A percentile compares a stretch with the other conserved stretches of the same genome.
Conservation (phyloP, 2,113 vertebrate genomes). For the Amia ocellicauda region DNA sequence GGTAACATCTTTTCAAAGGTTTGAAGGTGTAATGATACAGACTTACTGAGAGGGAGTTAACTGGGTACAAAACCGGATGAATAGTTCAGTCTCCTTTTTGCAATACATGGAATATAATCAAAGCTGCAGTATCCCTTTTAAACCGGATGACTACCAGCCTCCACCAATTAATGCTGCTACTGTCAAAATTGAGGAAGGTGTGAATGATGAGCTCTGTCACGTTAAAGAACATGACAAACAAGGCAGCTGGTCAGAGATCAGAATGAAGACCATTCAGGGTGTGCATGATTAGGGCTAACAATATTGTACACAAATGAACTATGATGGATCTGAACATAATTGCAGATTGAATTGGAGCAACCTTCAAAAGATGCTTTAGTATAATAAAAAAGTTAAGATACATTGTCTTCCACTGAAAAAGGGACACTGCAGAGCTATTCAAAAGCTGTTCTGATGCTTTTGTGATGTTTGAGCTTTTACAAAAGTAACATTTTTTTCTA, state of each 20-base stretch:
- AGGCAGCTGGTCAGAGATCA: slow-evolving; percentile 32
- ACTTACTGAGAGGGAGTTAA: slow-evolving; percentile 73
- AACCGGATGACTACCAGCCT: slow-evolving; percentile 45
- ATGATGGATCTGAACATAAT: slow-evolving; percentile 20
- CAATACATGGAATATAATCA: slow-evolving; percentile 69
- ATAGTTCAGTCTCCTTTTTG: slow-evolving; percentile 69
- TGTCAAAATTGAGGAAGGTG: slow-evolving; percentile 35
- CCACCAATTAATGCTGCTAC: slow-evolving; percentile 36
- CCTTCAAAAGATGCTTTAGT: slow-evolving; percentile 26
- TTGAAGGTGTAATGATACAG: slow-evolving; percentile 77
- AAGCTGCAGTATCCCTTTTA: slow-evolving; percentile 74
- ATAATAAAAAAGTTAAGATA: slow-evolving; percentile 47
- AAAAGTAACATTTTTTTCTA: slow-evolving; percentile 99
- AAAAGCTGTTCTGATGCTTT: slow-evolving; percentile 84
- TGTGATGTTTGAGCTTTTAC: slow-evolving; percentile 97
- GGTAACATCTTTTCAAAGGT: slow-evolving; percentile 90
- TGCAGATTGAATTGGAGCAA: slow-evolving; percentile 20
- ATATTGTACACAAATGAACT: slow-evolving; percentile 20
- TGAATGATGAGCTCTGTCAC: slow-evolving; percentile 19
- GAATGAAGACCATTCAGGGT: slow-evolving; percentile 35
- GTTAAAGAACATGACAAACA: slow-evolving; percentile 16
- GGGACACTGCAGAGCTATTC: slow-evolving; percentile 89
- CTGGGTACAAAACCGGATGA: slow-evolving; percentile 73
- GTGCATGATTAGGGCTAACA: slow-evolving; percentile 25
- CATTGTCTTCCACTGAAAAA: slow-evolving; percentile 75